Evolutionary conservation across 2,797 vertebrate genomes (phyloP), one percentile per base, ranked within the genome.

Genomic region (Sylvia borin): DNA sequence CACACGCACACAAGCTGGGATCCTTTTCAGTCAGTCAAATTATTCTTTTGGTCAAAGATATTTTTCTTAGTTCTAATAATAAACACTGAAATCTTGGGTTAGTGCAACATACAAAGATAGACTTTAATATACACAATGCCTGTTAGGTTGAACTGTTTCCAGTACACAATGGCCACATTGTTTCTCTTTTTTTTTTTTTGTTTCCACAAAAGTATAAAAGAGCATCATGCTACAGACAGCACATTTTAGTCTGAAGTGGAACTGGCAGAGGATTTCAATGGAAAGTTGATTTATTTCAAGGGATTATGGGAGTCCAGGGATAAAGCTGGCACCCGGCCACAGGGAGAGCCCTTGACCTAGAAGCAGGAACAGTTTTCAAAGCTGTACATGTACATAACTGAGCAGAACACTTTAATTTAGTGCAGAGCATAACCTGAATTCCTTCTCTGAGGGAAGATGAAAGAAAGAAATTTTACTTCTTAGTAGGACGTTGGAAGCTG

Each of bases 281-380:
- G 97, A 97, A 97, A 97, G 96, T 97, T 98, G 97, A 98, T 98
- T 98, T 98, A 97, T 98, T 98, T 97, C 96, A 60, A 94, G 97
- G 97, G 95, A 97, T 98, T 97, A 97, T 97, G 94, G 93, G 97
- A 98, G 96, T 96, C 85, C 94, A 93, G 78, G 97, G 93, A 96
- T 96, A 97, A 96, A 97, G 88, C 95, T 98, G 97, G 98, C 96
- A 90, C 66, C 62, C 61, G 36, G 97, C 97, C 98, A 98, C 74
- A 97, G 97, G 96, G 97, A 97, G 96, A 98, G 97, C 97, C 97
- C 97, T 98, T 98, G 98, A 98, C 98, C 97, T 97, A 98, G 96
- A 98, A 98, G 97, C 92, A 88, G 95, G 92, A 92, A 91, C 72
- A 92, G 81, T 93, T 96, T 97, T 97, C 92, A 96, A 96, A 97